Conservation (phyloP, 2,888 invertebrate genomes). For the Chironomus tentans region DNA sequence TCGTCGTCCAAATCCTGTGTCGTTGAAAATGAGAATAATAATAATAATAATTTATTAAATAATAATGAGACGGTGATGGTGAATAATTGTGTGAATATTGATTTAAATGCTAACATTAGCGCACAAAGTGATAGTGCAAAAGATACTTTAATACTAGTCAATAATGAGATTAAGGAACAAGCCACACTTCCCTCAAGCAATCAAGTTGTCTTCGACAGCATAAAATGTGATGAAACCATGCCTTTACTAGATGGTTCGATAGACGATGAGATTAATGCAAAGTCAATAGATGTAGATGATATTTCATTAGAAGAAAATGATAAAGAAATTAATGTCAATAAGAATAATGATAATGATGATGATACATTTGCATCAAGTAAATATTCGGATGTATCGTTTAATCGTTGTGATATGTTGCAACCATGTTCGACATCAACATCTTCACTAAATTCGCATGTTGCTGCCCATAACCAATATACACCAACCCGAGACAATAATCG, state of each 20-base stretch:
- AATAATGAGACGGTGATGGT: constrained; percentile 21
- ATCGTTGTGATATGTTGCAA: constrained; percentile 17
- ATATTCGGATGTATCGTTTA: constrained; percentile 15
- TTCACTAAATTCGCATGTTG: not conserved
- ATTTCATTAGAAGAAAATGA: not conserved
- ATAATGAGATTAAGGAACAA: not conserved
- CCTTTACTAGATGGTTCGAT: too few species aligned
- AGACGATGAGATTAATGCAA: not conserved
- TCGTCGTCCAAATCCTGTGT: constrained; percentile 20
- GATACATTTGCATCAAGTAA: constrained; percentile 18
- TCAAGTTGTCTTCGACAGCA: too few species aligned
- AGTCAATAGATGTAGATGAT: constrained; percentile 3
- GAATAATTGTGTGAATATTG: constrained; percentile 27
- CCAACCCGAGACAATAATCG: constrained; percentile 21
- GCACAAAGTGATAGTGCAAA: not conserved
- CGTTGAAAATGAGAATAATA: constrained; percentile 21
- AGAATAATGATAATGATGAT: not conserved
- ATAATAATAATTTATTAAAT: not conserved
- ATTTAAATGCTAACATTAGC: not conserved
- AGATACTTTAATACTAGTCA: not conserved
- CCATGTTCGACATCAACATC: constrained; percentile 12
- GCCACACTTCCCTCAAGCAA: too few species aligned
- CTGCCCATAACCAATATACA: constrained; percentile 5
- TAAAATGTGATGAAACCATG: too few species aligned
- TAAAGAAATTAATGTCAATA: not conserved